Base-by-base conservation (phyloP, 2,888 invertebrate genomes). In the Tenthredo livida region DNA sequence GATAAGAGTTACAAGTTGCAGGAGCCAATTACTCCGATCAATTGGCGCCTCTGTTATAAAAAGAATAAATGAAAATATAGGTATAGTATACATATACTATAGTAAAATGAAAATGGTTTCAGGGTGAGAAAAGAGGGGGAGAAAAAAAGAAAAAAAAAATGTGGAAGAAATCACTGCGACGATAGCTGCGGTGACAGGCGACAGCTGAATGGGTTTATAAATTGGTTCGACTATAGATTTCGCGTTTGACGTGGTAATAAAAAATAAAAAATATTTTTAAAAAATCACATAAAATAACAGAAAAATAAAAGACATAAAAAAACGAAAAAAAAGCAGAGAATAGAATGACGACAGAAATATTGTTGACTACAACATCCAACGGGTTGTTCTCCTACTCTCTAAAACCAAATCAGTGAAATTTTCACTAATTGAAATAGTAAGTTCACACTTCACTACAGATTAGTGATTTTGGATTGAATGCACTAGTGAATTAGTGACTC, bases 171-270 rank as follows among this genome's bases (percentile, higher is more conserved):
- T 65, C 80, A 65, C 40, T 40, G 61, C 58, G 43, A 61, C 40
- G 80, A 80, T 80, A 80, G 80, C 77, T 77, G 21, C 67, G 77
- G n/a, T 54, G 77, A 77, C 77, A 77, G 77, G 77, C 25, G 80
- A 80, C 80, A 65, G 80, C 61, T 80, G 80, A 80, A 80, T 80
- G 65, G 80, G 61, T 80, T 80, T 80, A 80, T 80, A 80, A 80
- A 80, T 80, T 80, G 61, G 80, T 17, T 61, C 29, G 5, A 58
- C 80, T 80, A 65, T 65, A 80, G 80, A 65, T 61, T 80, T 80
- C 77, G 29, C 54, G 54, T 54, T 77, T 77, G 50, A 85, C 72
- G 29, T 25, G 33, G 43, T 84, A 43, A 70, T 72, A 70, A 10
- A 15, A 37, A 80, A 61, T 12, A 33, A 21, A 75, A 50, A 37